Evolutionary conservation across 1,140 invertebrate species (phyloP), one percentile per base, ranked within the genome.

Genomic region (Drosophila tristis): DNA sequence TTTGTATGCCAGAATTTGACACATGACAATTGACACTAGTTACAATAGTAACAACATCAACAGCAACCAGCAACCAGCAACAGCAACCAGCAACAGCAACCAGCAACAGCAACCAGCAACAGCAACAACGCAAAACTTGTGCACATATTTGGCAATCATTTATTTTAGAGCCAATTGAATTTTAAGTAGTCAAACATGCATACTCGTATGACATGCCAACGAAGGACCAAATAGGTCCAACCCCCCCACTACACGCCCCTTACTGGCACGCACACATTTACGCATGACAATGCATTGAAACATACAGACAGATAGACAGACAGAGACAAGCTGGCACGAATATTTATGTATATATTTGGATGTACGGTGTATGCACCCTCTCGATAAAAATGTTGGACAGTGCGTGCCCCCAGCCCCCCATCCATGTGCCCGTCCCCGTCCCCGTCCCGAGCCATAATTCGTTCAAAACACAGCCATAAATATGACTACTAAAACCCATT

Each of bases 1-100:
- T 78, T 78, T 70, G 75, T 78, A 77, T 78, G 74, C 75, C 74
- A 77, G 74, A 78, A 78, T 78, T 78, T 78, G 75, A 78, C 75
- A 78, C 75, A 78, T 78, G 74, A 78, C 75, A 78, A 78, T 78
- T 78, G 75, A 78, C 75, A 78, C 74, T 78, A 64, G 75, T 78
- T 77, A 78, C 75, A 78, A 78, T 72, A 25, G 39, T 31, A 50
- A 23, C 53, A 50, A 20, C 29, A n/a, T 43, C 16, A 54, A 16
- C 55, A 51, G 53, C 16, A 16, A 1, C 16, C 16, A 16, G 16
- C 16, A 16, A 1, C 16, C 65, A 59, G 39, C 13, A 53, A 13
- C 65, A 59, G 39, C 13, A 53, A 13, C 11, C 65, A 59, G 39
- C 53, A 53, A 13, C 11, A 16, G 15, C 13, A 53, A 13, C 11